Evolutionary conservation across 92 coral and sea anemone genomes (phyloP).

Genomic region (Pocillopora grandis): DNA sequence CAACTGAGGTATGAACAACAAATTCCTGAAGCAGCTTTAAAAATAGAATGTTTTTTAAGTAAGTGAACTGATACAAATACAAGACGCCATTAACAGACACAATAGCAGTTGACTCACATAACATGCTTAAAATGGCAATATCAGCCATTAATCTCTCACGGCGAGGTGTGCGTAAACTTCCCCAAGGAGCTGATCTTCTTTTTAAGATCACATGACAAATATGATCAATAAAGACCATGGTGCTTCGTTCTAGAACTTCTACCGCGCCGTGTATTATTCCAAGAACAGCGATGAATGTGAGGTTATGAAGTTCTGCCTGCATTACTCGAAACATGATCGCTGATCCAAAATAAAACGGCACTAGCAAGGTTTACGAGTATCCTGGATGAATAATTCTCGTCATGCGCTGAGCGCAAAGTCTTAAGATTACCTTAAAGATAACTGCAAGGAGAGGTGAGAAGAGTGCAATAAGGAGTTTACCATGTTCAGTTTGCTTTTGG

Average conservation of each 20-base stretch:
- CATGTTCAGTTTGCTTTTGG: background rate
- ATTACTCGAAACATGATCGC: constrained; percentile 6
- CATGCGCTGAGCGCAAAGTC: too few relatives aligned
- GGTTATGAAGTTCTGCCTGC: constrained; percentile 3
- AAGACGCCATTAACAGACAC: constrained; percentile 35
- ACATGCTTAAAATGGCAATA: too few relatives aligned
- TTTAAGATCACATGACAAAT: background rate
- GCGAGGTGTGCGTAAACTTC: constrained; percentile 47
- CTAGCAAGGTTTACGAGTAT: too few relatives aligned
- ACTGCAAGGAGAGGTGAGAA: too few relatives aligned
- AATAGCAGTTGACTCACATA: constrained; percentile 31
- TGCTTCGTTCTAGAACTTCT: background rate
- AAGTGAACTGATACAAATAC: constrained; percentile 23
- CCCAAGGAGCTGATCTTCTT: constrained; percentile 27
- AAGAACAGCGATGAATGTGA: background rate
- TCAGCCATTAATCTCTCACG: constrained; percentile 45
- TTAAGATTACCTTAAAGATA: too few relatives aligned
- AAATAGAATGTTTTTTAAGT: background rate
- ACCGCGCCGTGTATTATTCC: constrained; percentile 7
- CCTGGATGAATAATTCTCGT: too few relatives aligned
- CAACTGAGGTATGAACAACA: constrained; percentile 16
- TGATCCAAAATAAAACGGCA: too few relatives aligned
- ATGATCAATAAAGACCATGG: constrained; percentile 12
- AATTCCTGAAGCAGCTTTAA: background rate
- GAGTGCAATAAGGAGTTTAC: background rate